These are phyloP conservation scores for Eupristina koningsbergeri DNA, from an alignment of 1,140 invertebrate genomes.

Conservation along the genomic window DNA sequence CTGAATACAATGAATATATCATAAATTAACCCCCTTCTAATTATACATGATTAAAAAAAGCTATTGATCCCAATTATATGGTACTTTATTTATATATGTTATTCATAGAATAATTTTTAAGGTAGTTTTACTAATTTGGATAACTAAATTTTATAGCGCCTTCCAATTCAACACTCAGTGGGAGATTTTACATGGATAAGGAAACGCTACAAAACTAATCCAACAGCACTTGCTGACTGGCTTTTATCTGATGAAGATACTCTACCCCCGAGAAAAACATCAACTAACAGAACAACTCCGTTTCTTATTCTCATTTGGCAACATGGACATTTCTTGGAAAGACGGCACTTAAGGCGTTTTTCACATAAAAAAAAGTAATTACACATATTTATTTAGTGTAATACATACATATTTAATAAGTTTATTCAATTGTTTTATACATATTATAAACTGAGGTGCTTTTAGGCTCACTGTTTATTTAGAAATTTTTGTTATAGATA, in stretches of 20 bases:
- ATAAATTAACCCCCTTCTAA: too few relatives aligned
- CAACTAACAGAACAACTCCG: neutral
- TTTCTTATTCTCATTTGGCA: constrained; percentile 69
- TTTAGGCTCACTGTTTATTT: too few relatives aligned
- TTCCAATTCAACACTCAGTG: neutral
- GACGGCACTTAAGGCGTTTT: constrained; percentile 66
- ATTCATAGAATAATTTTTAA: neutral
- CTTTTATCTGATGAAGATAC: constrained; percentile 18
- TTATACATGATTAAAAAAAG: too few relatives aligned
- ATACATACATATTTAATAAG: too few relatives aligned
- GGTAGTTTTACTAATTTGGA: neutral
- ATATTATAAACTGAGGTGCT: too few relatives aligned
- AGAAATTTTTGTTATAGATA: too few relatives aligned
- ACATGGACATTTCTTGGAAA: constrained; percentile 66
- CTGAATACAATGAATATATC: too few relatives aligned
- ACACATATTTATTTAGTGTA: neutral
- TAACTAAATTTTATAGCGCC: neutral
- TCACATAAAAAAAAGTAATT: constrained; percentile 52
- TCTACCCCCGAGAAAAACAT: neutral
- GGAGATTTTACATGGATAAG: neutral
- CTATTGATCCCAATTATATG: too few relatives aligned
- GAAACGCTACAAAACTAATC: neutral
- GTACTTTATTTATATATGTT: too few relatives aligned
- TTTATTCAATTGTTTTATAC: too few relatives aligned
- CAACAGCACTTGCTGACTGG: constrained; percentile 17